phyloP scores from a whole-genome alignment of 64 coral and sea anemone species.

The Hydrozoanthus tunicans region DNA sequence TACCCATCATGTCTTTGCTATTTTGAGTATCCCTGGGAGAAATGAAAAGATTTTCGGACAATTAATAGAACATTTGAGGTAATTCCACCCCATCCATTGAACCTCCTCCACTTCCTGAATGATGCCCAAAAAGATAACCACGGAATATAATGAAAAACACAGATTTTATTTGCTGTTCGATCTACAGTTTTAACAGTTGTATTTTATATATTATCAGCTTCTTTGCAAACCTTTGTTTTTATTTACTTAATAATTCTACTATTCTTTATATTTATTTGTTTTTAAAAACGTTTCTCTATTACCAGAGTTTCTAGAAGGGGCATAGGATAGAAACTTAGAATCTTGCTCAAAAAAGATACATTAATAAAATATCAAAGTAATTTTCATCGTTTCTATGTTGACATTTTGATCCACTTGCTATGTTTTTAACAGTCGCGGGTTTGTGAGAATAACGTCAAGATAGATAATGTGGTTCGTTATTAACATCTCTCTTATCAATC shows the following conservation, averaged over 20 bases:
- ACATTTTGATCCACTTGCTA: too few species aligned
- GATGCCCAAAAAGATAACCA: neutral
- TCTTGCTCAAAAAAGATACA: too few species aligned
- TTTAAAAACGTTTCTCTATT: too few species aligned
- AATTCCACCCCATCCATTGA: slow-evolving; percentile 10
- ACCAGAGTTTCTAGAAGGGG: too few species aligned
- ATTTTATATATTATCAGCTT: neutral
- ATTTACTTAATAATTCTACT: neutral
- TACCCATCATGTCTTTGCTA: neutral
- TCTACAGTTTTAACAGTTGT: neutral
- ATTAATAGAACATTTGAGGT: slow-evolving; percentile 36
- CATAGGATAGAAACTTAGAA: too few species aligned
- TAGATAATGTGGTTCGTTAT: too few species aligned
- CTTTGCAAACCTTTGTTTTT: neutral
- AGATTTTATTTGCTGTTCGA: neutral
- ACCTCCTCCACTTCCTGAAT: slow-evolving; percentile 15
- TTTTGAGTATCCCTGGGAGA: neutral
- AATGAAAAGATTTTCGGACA: neutral
- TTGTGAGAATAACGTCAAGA: too few species aligned
- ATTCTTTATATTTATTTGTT: neutral
- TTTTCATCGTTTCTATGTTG: too few species aligned
- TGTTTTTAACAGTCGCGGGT: too few species aligned
- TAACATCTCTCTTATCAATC: too few species aligned
- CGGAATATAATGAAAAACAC: neutral
- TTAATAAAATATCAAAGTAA: too few species aligned